phyloP scores from a whole-genome alignment of 35 echinoderm and acorn worm species.

The Holothuria glaberrima region DNA sequence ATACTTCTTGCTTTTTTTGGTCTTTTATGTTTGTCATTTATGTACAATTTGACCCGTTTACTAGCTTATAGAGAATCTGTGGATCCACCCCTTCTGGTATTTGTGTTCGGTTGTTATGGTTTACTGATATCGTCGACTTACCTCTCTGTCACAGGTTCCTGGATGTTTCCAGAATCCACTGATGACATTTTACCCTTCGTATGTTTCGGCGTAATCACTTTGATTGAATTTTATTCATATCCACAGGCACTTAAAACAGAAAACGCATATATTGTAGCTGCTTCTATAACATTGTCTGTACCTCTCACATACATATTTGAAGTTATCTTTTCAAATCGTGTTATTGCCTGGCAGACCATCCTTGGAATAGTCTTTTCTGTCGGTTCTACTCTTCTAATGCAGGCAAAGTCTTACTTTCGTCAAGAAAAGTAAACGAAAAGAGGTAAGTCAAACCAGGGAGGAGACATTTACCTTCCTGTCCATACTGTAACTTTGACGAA shows the following conservation, averaged over 20 bases:
- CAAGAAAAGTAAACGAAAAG: too few relatives aligned
- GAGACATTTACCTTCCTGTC: too few relatives aligned
- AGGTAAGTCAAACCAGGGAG: too few relatives aligned
- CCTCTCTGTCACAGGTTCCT: neutral
- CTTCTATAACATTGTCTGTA: neutral
- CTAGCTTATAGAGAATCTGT: neutral
- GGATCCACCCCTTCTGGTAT: neutral
- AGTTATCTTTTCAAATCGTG: neutral
- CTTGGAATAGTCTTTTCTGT: neutral
- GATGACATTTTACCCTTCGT: neutral
- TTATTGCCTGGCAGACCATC: neutral
- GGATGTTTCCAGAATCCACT: neutral
- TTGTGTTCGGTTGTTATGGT: neutral
- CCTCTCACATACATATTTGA: neutral
- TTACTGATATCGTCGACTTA: neutral
- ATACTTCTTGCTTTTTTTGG: neutral
- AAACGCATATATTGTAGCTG: neutral
- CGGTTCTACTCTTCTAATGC: neutral
- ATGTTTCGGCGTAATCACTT: neutral
- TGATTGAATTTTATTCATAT: neutral
- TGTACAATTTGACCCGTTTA: neutral
- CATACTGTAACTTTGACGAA: too few relatives aligned
- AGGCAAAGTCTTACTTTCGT: neutral
- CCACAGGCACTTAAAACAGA: neutral
- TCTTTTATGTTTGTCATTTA: neutral